phyloP scores from a whole-genome alignment of 2,888 invertebrate genomes.

The Philereme transversata region DNA sequence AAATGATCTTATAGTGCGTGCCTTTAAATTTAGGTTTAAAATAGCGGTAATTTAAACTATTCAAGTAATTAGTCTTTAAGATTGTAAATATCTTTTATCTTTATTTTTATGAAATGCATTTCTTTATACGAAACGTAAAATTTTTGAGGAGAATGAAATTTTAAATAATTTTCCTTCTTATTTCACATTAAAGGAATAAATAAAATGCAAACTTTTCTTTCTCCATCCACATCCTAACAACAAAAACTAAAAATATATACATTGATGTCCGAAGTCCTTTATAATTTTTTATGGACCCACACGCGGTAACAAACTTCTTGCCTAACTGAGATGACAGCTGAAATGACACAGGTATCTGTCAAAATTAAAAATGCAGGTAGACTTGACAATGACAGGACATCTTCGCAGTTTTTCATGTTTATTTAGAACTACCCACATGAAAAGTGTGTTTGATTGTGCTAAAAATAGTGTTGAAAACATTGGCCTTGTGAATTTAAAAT shows the following conservation, averaged over 20 bases:
- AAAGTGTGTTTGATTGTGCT: background rate
- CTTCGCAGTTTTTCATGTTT: background rate
- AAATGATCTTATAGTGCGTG: constrained; percentile 56
- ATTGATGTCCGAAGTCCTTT: background rate
- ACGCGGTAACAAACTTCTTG: no score
- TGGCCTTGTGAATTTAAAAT: background rate
- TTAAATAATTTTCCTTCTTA: constrained; percentile 76
- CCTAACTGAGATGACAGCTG: no score
- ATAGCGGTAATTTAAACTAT: constrained; percentile 71
- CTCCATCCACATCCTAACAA: no score
- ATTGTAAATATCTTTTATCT: constrained; percentile 79
- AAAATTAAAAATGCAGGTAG: background rate
- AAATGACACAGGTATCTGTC: no score
- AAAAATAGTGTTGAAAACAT: background rate
- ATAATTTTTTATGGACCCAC: no score
- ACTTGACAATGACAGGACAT: background rate
- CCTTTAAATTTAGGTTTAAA: constrained; percentile 62
- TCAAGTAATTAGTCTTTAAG: constrained; percentile 47
- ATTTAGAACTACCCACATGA: constrained; percentile 11
- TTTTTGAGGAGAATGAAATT: constrained; percentile 74
- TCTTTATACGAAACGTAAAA: constrained; percentile 74
- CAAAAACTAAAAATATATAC: background rate
- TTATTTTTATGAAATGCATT: constrained; percentile 82
- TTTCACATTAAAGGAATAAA: constrained; percentile 83
- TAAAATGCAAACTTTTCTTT: constrained; percentile 58